Evolutionary conservation across 2,888 invertebrate genomes (phyloP), one percentile per base, ranked within the genome.

Genomic region (Anthrax anthrax): DNA sequence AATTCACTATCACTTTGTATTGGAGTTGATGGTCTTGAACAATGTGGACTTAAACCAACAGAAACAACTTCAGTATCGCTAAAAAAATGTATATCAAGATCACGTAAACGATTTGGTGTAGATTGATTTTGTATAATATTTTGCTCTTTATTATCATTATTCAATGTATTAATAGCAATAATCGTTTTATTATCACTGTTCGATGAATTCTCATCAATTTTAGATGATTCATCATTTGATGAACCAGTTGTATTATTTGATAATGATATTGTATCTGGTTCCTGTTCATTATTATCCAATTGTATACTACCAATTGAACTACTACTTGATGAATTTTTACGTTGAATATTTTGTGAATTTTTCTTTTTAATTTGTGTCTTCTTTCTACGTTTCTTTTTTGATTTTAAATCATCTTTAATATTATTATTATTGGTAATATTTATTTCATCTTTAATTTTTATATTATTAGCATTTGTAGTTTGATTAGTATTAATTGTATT

Each of bases 1-100:
- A 90, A 83, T 64, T 96, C 96, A 0, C 94, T 91, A 67, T 96
- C 96, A 38, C 94, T 94, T 65, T 91, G 91, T 50, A 87, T 80
- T 9, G 92, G 91, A 14, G 89, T 84, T 52, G 81, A 80, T 37
- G 84, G 80, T 49, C 90, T 77, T 34, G 84, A 83, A 50, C 74
- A 71, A 34, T 60, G 63, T 45, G 55, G 54, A 48, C 62, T 60
- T 34, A 56, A 64, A 17, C 74, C 68, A 18, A 74, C 68, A 8
- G 77, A 77, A n/a, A 83, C 83, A 43, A 88, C 72, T 71, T 95
- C 94, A 0, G 88, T 86, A 62, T 95, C 95, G 62, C 94, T 94
- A 70, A 88, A 94, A 72, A 92, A 92, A 63, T 91, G 85, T 55
- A 84, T 79, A 62, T 84, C 84, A 12, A 77, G 73, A 59, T 80